A percentile compares a stretch with the other conserved stretches of the same genome.
These are phyloP conservation scores for Stenopsyche tienmushanensis DNA, from an alignment of 1,140 invertebrate species.

Conservation along the genomic window DNA sequence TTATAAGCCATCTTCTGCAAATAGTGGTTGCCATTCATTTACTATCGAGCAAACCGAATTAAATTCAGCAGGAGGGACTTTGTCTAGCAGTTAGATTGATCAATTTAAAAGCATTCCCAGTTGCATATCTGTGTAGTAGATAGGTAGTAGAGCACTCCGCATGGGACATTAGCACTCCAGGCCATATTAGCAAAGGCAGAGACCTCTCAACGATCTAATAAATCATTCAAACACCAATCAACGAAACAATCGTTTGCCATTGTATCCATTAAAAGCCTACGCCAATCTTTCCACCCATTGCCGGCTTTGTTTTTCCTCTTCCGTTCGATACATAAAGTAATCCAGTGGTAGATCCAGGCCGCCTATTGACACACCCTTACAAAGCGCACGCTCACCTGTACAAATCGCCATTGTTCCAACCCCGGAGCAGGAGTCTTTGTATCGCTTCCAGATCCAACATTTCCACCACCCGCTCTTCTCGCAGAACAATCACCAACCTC, in stretches of 20 bases:
- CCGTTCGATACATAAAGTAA: not conserved
- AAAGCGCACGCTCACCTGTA: not conserved
- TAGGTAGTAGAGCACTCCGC: too few species aligned
- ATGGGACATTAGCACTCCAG: too few species aligned
- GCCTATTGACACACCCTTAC: not conserved
- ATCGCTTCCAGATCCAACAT: not conserved
- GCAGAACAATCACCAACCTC: not conserved
- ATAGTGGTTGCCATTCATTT: too few species aligned
- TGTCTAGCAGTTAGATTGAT: too few species aligned
- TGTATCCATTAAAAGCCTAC: not conserved
- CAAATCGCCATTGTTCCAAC: not conserved
- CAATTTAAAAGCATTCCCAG: too few species aligned
- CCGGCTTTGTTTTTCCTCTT: constrained; percentile 2
- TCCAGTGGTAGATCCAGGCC: not conserved
- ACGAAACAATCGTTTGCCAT: constrained; percentile 3
- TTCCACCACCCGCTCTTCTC: not conserved
- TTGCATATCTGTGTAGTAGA: too few species aligned
- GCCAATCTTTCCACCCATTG: not conserved
- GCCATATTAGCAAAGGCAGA: not conserved
- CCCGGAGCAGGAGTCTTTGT: not conserved
- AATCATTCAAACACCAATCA: constrained; percentile 12
- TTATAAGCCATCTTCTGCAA: too few species aligned
- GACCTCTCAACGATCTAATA: not conserved
- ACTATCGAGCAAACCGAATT: too few species aligned
- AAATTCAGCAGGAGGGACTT: too few species aligned